Conservation (phyloP, 1,140 invertebrate species). For the Drosophila neocordata region DNA sequence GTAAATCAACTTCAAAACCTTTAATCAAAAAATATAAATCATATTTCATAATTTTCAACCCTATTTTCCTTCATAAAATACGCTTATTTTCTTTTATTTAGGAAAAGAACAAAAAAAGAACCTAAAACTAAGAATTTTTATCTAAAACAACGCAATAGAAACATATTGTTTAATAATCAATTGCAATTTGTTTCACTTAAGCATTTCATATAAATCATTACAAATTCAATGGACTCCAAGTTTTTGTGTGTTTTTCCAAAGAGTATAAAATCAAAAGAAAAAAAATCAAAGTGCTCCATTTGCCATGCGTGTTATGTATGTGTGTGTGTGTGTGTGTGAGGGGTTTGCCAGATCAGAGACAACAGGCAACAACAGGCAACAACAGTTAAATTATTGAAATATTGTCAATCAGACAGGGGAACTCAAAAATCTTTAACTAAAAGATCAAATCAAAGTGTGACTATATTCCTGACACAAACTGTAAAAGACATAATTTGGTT, state of each 20-base stretch:
- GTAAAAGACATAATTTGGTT: constrained; percentile 22
- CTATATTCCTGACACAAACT: constrained; percentile 40
- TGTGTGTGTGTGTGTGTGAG: constrained; percentile 33
- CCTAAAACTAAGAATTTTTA: too few relatives aligned
- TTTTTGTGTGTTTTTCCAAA: constrained; percentile 2
- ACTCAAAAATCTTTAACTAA: constrained; percentile 30
- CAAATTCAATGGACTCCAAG: background rate
- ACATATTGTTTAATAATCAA: too few relatives aligned
- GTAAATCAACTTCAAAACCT: background rate
- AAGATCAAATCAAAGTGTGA: constrained; percentile 56
- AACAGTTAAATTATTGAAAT: constrained; percentile 68
- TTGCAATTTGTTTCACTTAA: too few relatives aligned
- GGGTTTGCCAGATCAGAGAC: constrained; percentile 42
- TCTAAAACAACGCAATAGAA: too few relatives aligned
- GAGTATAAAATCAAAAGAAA: background rate
- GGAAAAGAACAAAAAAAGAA: background rate
- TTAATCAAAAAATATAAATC: background rate
- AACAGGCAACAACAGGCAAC: constrained; percentile 39
- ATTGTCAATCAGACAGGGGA: constrained; percentile 59
- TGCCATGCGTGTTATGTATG: constrained; percentile 36
- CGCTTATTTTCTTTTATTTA: too few relatives aligned
- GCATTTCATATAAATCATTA: too few relatives aligned
- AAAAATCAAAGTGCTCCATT: constrained; percentile 66
- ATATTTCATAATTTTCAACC: background rate
- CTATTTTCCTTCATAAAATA: too few relatives aligned